Percentiles rank a stretch among this genome's conserved stretches.
These are phyloP conservation scores for Vesta saturnalis DNA, from an alignment of 2,888 invertebrate genomes.

Conservation along the genomic window DNA sequence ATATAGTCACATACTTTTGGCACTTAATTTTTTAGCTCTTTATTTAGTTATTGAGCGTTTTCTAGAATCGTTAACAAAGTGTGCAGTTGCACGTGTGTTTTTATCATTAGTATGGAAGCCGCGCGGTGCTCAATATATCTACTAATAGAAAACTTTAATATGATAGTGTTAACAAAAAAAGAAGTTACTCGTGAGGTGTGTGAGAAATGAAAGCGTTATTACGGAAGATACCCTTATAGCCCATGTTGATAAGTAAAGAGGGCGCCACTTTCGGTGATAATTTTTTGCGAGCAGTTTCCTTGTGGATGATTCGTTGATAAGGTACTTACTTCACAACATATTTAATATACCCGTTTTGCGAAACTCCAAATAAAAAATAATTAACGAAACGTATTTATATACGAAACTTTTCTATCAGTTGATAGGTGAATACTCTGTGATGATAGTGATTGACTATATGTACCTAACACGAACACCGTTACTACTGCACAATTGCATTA, in stretches of 20 bases:
- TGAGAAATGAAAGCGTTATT: background rate
- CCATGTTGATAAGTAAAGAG: too few species aligned
- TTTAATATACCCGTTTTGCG: background rate
- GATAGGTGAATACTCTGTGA: constrained; percentile 45
- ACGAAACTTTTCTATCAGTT: constrained; percentile 20
- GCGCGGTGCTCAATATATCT: constrained; percentile 49
- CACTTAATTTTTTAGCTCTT: constrained; percentile 38
- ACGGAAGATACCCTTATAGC: too few species aligned
- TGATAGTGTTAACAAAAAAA: background rate
- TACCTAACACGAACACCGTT: constrained; percentile 53
- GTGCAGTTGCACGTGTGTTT: constrained; percentile 56
- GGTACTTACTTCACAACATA: background rate
- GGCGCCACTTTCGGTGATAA: too few species aligned
- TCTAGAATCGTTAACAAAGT: constrained; percentile 57
- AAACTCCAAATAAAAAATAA: constrained; percentile 2
- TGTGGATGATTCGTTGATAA: background rate
- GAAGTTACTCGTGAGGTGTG: background rate
- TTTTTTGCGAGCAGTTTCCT: background rate
- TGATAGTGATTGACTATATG: constrained; percentile 49
- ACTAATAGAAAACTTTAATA: constrained; percentile 22
- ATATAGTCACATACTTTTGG: constrained; percentile 43
- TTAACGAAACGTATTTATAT: background rate
- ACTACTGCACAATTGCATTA: constrained; percentile 56
- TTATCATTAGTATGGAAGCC: constrained; percentile 52
- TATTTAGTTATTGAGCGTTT: constrained; percentile 35